Conservation (phyloP, 2,113 vertebrate species). For the Cygnus atratus region DNA sequence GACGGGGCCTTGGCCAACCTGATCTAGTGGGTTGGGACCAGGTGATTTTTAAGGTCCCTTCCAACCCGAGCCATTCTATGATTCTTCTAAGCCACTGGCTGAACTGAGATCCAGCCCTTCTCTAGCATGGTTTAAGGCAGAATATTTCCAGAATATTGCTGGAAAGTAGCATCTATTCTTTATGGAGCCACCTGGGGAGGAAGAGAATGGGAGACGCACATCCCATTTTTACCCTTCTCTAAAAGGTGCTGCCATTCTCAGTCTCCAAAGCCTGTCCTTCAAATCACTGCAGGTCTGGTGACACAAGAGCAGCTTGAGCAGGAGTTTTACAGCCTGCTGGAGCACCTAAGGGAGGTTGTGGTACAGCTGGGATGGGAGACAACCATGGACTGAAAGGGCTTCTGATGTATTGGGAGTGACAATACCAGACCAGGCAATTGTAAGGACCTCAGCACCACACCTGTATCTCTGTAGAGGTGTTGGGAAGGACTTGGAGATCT, state of each 20-base stretch:
- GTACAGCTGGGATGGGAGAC: no score
- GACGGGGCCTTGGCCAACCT: no score
- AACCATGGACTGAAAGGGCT: background rate
- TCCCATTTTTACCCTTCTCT: background rate
- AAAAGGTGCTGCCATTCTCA: background rate
- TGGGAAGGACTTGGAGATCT: background rate
- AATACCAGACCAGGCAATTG: background rate
- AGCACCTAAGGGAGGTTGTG: background rate
- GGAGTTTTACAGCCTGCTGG: background rate
- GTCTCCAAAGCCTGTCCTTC: background rate
- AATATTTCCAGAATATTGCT: background rate
- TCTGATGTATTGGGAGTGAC: background rate
- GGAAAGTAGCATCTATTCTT: background rate
- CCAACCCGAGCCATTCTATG: no score
- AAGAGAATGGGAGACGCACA: background rate
- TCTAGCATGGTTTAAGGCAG: no score
- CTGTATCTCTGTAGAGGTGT: background rate
- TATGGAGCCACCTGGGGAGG: background rate
- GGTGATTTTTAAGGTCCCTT: no score
- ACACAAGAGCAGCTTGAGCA: background rate
- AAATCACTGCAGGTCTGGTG: background rate
- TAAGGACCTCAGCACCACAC: background rate
- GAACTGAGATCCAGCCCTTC: background rate
- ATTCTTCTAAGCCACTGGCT: background rate
- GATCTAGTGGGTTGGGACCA: no score